A percentile compares a stretch with the other conserved stretches of the same genome.
Evolutionary conservation across 2,888 invertebrate genomes (phyloP).

Genomic region (Ectemnius continuus): DNA sequence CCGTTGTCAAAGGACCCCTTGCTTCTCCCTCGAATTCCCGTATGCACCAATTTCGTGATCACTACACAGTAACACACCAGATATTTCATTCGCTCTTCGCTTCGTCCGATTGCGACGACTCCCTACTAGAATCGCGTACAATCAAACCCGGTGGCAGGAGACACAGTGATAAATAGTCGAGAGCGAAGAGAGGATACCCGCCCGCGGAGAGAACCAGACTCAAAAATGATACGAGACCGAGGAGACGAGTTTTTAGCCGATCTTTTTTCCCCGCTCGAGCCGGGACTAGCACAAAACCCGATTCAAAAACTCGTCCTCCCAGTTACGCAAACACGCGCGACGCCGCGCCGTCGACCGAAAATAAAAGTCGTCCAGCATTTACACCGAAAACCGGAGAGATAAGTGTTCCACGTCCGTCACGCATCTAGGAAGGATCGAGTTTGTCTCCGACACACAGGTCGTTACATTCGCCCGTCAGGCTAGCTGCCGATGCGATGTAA

Average conservation of each 20-base stretch:
- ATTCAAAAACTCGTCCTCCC: conserved; percentile 60
- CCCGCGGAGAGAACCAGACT: not conserved
- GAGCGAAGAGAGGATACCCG: conserved; percentile 1
- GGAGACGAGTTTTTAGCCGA: conserved; percentile 8
- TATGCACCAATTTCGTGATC: conserved; percentile 55
- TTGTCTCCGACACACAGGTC: too few relatives aligned
- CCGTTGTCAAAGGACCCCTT: conserved; percentile 27
- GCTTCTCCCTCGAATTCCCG: conserved; percentile 32
- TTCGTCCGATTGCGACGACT: conserved; percentile 4
- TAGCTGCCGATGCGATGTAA: too few relatives aligned
- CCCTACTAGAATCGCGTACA: too few relatives aligned
- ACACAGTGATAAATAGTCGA: not conserved
- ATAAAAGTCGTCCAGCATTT: conserved; percentile 33
- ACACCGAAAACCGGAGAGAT: conserved; percentile 37
- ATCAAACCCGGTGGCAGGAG: not conserved
- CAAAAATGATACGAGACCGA: not conserved
- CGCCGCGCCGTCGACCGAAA: not conserved
- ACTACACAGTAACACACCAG: conserved; percentile 56
- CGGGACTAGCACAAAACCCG: not conserved
- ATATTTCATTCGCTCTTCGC: conserved; percentile 8
- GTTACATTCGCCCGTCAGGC: too few relatives aligned
- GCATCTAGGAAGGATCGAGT: not conserved
- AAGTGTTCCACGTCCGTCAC: conserved; percentile 19
- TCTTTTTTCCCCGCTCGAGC: not conserved
- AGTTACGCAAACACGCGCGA: conserved; percentile 57